A percentile compares a stretch with the other conserved stretches of the same genome.
Evolutionary conservation across 1,140 invertebrate genomes (phyloP).

Genomic region (Saccostrea echinata): DNA sequence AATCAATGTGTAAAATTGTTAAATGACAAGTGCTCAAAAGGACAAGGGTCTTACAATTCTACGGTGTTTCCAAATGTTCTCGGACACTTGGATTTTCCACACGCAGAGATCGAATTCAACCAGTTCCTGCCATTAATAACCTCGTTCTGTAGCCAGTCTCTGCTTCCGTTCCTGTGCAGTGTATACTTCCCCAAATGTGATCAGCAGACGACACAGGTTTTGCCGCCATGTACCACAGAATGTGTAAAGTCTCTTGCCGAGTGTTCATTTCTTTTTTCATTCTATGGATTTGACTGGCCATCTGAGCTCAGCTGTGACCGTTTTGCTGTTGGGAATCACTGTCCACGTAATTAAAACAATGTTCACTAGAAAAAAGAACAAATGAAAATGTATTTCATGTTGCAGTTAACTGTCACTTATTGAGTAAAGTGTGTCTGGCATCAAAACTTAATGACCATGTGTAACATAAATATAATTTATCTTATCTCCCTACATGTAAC

Average conservation of each 20-base stretch:
- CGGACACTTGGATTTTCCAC: neutral
- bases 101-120: neutral
- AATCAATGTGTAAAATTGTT: slow-evolving; percentile 7
- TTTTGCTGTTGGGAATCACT: neutral
- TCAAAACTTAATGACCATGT: no score
- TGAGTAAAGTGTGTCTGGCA: no score
- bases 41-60: neutral
- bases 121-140: neutral
- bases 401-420: no score
- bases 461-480: no score
- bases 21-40: neutral
- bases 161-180: neutral
- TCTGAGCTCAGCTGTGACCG: slow-evolving; percentile 6
- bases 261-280: slow-evolving; percentile 11
- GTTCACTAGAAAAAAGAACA: no score
- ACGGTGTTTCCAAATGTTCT: slow-evolving; percentile 2
- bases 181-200: neutral
- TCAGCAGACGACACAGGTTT: neutral
- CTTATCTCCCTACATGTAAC: no score
- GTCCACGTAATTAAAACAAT: neutral
- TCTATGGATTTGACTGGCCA: slow-evolving; percentile 5
- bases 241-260: neutral
- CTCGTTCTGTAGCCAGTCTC: neutral
- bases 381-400: no score
- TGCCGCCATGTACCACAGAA: neutral